Conservation (phyloP, 2,797 vertebrate genomes). For the Platyrinchus mystaceus region DNA sequence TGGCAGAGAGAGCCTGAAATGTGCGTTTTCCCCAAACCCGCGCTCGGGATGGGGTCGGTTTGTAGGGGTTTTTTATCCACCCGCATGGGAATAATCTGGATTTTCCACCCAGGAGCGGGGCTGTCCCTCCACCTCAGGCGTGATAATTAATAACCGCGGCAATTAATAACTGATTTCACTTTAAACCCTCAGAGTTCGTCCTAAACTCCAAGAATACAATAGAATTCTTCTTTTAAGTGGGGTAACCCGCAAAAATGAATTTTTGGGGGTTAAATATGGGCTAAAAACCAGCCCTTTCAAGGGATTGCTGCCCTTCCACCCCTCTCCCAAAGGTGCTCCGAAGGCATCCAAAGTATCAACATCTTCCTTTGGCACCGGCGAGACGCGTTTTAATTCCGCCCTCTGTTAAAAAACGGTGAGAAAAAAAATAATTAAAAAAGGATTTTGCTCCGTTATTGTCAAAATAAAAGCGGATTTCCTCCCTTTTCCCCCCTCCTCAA, state of each 20-base stretch:
- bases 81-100: neutral
- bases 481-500: neutral
- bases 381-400: rapidly evolving
- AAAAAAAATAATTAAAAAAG: no score
- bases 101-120: neutral
- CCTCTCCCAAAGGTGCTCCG: neutral
- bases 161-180: neutral
- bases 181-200: neutral
- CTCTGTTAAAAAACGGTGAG: neutral
- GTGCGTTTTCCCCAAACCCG: neutral
- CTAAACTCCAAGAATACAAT: neutral
- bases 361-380: neutral
- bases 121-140: neutral
- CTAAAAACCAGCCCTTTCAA: neutral
- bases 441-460: neutral
- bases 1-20: neutral
- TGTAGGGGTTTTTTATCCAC: neutral
- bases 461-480: neutral
- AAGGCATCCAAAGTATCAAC: neutral
- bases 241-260: neutral
- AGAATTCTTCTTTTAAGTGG: neutral
- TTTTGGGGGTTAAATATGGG: neutral
- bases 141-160: rapidly evolving
- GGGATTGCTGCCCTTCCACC: neutral
- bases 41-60: neutral